phyloP scores from a whole-genome alignment of 2,797 vertebrate species.

The Neopelma chrysocephalum region DNA sequence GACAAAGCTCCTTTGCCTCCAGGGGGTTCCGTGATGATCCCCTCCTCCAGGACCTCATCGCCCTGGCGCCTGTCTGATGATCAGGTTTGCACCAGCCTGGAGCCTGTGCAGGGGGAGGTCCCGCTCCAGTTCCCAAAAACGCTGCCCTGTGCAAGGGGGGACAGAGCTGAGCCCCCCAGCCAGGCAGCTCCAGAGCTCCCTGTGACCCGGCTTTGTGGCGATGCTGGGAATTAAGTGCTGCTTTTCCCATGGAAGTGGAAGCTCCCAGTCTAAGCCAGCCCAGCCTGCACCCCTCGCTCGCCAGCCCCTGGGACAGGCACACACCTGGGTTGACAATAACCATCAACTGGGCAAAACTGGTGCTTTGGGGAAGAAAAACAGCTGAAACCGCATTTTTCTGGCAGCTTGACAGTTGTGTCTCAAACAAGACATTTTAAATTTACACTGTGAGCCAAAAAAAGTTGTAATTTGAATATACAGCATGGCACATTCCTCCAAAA shows the following conservation, averaged over 20 bases:
- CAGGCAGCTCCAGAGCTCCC: fast-evolving
- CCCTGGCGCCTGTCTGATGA: fast-evolving
- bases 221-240: fast-evolving
- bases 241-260: not conserved
- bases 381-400: slow-evolving; percentile 38
- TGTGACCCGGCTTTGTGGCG: fast-evolving
- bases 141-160: not conserved
- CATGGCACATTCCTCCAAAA: slow-evolving; percentile 64
- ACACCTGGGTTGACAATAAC: not conserved
- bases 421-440: slow-evolving; percentile 33
- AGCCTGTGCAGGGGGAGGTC: not conserved
- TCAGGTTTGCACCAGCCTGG: not conserved
- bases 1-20: not conserved
- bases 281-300: fast-evolving
- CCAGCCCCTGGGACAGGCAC: not conserved
- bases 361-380: not conserved
- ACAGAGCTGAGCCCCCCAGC: fast-evolving
- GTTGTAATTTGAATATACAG: slow-evolving; percentile 54
- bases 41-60: fast-evolving
- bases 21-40: fast-evolving
- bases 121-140: fast-evolving
- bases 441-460: not conserved
- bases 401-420: slow-evolving; percentile 29
- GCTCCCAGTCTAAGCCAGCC: not conserved
- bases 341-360: not conserved